Evolutionary conservation across 2,888 invertebrate genomes (phyloP).

Genomic region (Dugesia japonica): DNA sequence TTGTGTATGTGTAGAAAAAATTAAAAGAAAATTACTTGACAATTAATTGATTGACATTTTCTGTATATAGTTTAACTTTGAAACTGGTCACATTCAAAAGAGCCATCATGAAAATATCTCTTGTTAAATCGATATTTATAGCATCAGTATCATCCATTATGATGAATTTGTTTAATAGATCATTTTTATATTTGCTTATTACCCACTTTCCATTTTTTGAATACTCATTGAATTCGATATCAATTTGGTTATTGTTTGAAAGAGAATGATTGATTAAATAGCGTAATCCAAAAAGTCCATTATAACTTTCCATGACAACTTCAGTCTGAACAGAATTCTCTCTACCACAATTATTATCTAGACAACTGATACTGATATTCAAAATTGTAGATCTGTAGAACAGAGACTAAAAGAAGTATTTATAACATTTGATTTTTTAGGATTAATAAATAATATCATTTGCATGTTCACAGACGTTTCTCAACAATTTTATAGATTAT

Average conservation of each 20-base stretch:
- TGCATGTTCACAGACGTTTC: too few relatives aligned
- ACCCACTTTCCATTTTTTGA: background rate
- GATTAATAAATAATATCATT: too few relatives aligned
- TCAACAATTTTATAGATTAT: too few relatives aligned
- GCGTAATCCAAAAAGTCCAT: background rate
- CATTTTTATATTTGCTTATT: background rate
- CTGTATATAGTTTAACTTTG: background rate
- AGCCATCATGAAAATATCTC: constrained; percentile 20
- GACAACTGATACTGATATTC: background rate
- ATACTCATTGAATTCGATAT: background rate
- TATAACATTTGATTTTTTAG: too few relatives aligned
- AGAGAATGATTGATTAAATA: background rate
- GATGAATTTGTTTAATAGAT: background rate
- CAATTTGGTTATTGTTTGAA: background rate
- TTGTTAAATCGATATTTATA: background rate
- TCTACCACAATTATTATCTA: background rate
- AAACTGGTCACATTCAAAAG: background rate
- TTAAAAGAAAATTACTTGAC: background rate
- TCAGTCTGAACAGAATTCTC: background rate
- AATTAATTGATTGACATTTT: background rate
- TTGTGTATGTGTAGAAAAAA: background rate
- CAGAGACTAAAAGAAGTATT: background rate
- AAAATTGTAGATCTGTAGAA: background rate
- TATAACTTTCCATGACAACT: background rate
- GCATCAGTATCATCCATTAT: background rate